Evolutionary conservation across 2,797 vertebrate species (phyloP).

Genomic region (Discoglossus pictus): DNA sequence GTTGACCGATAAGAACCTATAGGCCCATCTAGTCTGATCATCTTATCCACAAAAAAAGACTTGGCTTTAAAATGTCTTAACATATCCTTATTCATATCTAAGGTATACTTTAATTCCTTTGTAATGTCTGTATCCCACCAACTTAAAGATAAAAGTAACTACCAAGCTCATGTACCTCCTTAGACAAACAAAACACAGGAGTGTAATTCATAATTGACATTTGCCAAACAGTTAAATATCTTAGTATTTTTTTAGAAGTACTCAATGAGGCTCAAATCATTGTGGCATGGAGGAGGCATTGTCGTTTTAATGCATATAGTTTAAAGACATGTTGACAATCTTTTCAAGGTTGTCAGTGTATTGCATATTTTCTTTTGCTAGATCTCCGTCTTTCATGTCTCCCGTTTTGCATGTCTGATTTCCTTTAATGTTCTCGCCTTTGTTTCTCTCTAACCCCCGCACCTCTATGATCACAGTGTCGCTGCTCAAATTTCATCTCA

Average conservation of each 20-base stretch:
- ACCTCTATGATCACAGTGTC: constrained; percentile 70
- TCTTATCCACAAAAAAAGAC: too few relatives aligned
- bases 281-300: constrained; percentile 25
- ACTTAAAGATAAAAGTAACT: too few relatives aligned
- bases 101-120: too few relatives aligned
- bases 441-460: constrained; percentile 41
- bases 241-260: constrained; percentile 1
- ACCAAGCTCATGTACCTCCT: too few relatives aligned
- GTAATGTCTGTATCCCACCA: too few relatives aligned
- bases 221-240: neutral
- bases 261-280: constrained; percentile 34
- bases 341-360: constrained; percentile 27
- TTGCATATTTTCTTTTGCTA: constrained; percentile 47
- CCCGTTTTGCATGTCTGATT: constrained; percentile 62
- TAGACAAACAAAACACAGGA: neutral
- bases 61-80: too few relatives aligned
- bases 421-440: constrained; percentile 62
- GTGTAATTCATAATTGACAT: too few relatives aligned
- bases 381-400: constrained; percentile 44
- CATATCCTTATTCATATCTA: too few relatives aligned
- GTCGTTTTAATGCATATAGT: constrained; percentile 17
- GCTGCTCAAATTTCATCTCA: constrained; percentile 28
- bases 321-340: constrained; percentile 22
- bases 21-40: too few relatives aligned
- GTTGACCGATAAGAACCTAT: too few relatives aligned